Evolutionary conservation across 1,140 invertebrate genomes (phyloP).

Genomic region (Lepidurus couesii): DNA sequence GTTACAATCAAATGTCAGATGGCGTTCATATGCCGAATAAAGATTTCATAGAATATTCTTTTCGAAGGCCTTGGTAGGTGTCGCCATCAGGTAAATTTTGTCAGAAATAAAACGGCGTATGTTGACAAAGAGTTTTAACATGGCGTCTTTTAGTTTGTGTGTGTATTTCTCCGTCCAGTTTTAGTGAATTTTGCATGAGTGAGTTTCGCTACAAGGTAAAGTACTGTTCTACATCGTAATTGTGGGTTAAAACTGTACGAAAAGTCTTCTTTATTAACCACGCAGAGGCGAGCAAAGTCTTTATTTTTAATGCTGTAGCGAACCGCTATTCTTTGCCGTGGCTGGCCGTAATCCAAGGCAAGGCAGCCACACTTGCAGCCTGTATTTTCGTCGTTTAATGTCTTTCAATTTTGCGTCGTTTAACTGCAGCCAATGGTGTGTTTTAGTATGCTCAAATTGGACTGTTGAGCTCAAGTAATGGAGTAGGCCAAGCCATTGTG

Average conservation of each 20-base stretch:
- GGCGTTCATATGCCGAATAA: not conserved
- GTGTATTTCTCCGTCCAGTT: not conserved
- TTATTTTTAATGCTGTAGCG: not conserved
- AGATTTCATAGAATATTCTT: not conserved
- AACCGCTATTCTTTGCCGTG: not conserved
- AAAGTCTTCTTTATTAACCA: too few species aligned
- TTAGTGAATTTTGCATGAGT: not conserved
- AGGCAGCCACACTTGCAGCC: not conserved
- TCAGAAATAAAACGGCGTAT: not conserved
- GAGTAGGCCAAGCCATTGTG: constrained; percentile 7
- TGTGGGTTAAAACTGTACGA: not conserved
- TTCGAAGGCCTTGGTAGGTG: not conserved
- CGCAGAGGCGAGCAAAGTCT: not conserved
- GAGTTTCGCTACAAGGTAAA: not conserved
- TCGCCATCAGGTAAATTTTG: not conserved
- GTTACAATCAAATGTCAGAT: not conserved
- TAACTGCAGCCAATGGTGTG: constrained; percentile 1
- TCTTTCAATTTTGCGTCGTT: constrained; percentile 12
- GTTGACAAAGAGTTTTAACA: constrained; percentile 9
- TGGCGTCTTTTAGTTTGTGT: constrained; percentile 5
- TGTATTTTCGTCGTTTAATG: not conserved
- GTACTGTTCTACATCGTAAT: not conserved
- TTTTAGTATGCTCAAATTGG: constrained; percentile 16
- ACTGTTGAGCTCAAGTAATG: constrained; percentile 8
- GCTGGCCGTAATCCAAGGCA: not conserved